Conservation (phyloP, 2,888 invertebrate genomes). For the Agrochola circellaris region DNA sequence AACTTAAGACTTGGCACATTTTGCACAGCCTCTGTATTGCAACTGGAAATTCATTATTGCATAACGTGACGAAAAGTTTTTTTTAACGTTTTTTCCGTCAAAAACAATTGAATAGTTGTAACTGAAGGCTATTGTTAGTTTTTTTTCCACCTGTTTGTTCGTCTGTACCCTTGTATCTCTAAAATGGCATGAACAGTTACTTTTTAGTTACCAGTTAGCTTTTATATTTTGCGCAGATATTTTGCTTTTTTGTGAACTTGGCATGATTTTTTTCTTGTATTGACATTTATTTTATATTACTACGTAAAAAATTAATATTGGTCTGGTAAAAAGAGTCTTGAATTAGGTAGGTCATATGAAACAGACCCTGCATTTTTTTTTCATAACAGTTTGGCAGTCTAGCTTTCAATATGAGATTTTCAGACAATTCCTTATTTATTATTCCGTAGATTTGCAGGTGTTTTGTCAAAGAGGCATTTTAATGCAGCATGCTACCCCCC, state of each 20-base stretch:
- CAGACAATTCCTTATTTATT: neutral
- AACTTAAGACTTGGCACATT: slow-evolving; percentile 52
- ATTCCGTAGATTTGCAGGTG: neutral
- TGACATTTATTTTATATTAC: slow-evolving; percentile 2
- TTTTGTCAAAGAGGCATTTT: neutral
- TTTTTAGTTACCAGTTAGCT: no score
- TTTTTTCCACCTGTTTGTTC: slow-evolving; percentile 40
- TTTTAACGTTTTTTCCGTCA: slow-evolving; percentile 8
- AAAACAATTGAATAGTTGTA: slow-evolving; percentile 26
- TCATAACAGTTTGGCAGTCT: no score
- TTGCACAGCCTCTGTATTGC: slow-evolving; percentile 18
- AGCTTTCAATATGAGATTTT: no score
- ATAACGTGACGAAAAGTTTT: slow-evolving; percentile 45
- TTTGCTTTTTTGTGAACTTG: neutral
- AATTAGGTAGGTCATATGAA: no score
- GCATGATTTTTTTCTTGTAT: slow-evolving; percentile 19
- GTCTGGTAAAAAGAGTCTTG: neutral
- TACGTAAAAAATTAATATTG: neutral
- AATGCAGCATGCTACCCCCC: neutral
- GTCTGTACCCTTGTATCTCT: slow-evolving; percentile 61
- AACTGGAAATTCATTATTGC: slow-evolving; percentile 34
- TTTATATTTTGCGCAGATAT: slow-evolving; percentile 10
- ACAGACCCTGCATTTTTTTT: no score
- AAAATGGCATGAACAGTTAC: slow-evolving; percentile 42
- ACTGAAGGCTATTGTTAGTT: slow-evolving; percentile 46